These are phyloP conservation scores for Oncopeltus fasciatus DNA, from an alignment of 1,140 invertebrate species.

Conservation along the genomic window DNA sequence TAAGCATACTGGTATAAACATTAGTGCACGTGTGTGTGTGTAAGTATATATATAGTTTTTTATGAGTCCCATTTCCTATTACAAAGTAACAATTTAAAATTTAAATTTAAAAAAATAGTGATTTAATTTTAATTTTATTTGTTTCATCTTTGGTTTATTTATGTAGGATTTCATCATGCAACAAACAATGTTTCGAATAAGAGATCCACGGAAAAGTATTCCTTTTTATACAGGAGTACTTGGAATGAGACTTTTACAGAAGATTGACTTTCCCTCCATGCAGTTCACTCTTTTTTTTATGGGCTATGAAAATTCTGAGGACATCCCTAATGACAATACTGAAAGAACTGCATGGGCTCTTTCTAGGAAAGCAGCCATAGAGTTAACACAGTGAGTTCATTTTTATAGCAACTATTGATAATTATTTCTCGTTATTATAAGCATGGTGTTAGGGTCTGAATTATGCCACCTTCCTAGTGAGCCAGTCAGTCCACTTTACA, in stretches of 20 bases:
- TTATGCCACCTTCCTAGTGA: too few species aligned
- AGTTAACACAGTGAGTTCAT: slow-evolving; percentile 73
- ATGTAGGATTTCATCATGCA: slow-evolving; percentile 75
- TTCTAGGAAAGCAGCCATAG: slow-evolving; percentile 70
- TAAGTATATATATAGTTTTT: not conserved
- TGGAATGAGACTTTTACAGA: slow-evolving; percentile 78
- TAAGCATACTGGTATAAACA: too few species aligned
- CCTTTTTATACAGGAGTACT: slow-evolving; percentile 82
- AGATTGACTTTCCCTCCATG: slow-evolving; percentile 75
- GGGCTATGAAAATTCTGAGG: slow-evolving; percentile 67
- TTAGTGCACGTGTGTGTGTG: too few species aligned
- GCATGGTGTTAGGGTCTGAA: too few species aligned
- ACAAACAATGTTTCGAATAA: slow-evolving; percentile 92
- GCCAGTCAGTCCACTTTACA: too few species aligned
- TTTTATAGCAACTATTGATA: too few species aligned
- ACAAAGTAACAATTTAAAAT: not conserved
- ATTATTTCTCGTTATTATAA: too few species aligned
- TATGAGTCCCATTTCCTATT: not conserved
- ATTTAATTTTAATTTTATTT: not conserved
- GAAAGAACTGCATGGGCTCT: slow-evolving; percentile 64
- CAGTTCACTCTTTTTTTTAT: slow-evolving; percentile 88
- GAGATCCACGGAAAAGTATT: slow-evolving; percentile 72
- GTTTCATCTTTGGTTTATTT: not conserved
- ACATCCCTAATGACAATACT: slow-evolving; percentile 52
- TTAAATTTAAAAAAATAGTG: not conserved